These are phyloP conservation scores for Myotis davidii DNA, from an alignment of 2,113 vertebrate species.

Conservation along the genomic window DNA sequence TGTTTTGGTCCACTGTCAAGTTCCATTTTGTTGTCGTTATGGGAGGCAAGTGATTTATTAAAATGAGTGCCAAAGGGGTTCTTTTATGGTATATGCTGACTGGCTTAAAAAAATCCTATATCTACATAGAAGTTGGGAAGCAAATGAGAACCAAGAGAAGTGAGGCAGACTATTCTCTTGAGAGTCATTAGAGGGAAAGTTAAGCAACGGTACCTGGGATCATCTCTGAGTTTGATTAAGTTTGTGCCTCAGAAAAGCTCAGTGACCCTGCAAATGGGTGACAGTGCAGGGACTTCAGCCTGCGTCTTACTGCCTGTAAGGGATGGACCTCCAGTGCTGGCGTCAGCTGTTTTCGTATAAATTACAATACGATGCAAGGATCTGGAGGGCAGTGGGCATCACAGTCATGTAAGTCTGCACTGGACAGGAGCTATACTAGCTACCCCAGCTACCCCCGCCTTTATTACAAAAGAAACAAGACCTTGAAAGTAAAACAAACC, in stretches of 20 bases:
- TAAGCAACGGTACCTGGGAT: neutral
- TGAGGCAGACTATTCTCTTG: neutral
- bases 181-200: neutral
- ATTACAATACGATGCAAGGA: conserved; percentile 15
- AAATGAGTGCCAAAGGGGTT: neutral
- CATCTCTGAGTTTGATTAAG: neutral
- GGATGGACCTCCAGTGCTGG: neutral
- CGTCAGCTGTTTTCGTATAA: neutral
- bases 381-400: conserved; percentile 35
- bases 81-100: neutral
- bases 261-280: neutral
- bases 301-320: neutral
- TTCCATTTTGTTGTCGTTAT: neutral
- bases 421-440: neutral
- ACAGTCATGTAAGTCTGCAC: neutral
- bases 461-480: conserved; percentile 54
- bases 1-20: neutral
- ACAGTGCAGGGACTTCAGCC: neutral
- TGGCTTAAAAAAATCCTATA: neutral
- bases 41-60: neutral
- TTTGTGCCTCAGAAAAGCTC: neutral
- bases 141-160: neutral
- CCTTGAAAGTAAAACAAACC: conserved; percentile 53
- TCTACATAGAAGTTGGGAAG: neutral
- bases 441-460: conserved; percentile 51